Conservation (phyloP, 1,140 invertebrate species). For the Stenopsyche tienmushanensis region DNA sequence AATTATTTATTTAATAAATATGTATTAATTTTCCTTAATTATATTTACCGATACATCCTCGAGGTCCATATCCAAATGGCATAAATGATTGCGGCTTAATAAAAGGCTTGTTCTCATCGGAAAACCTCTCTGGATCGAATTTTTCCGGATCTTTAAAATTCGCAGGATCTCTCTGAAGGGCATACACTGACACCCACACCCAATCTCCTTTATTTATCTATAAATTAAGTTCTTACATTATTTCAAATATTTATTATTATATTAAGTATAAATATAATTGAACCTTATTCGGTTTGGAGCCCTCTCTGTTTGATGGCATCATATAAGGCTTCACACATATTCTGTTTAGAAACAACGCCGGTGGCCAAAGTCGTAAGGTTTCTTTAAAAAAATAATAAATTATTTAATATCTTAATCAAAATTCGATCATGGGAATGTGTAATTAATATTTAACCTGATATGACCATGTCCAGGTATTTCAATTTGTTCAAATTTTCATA, state of each 20-base stretch:
- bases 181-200: conserved; percentile 43
- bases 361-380: conserved; percentile 51
- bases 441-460: too few relatives aligned
- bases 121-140: too few relatives aligned
- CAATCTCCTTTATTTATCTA: background rate
- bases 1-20: background rate
- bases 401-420: background rate
- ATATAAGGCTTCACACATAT: conserved; percentile 43
- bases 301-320: conserved; percentile 31
- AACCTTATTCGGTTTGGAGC: background rate
- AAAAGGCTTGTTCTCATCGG: conserved; percentile 41
- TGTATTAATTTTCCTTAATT: background rate
- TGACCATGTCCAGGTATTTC: conserved; percentile 44
- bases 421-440: background rate
- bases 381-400: conserved; percentile 42
- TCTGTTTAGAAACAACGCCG: conserved; percentile 45
- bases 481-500: conserved; percentile 48
- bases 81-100: conserved; percentile 45
- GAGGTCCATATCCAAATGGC: conserved; percentile 45
- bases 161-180: conserved; percentile 48
- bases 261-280: too few relatives aligned
- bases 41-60: conserved; percentile 45
- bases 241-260: background rate
- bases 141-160: conserved; percentile 48
- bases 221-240: background rate